Evolutionary conservation across 2,113 vertebrate genomes (phyloP).

Genomic region (Nipponia nippon): DNA sequence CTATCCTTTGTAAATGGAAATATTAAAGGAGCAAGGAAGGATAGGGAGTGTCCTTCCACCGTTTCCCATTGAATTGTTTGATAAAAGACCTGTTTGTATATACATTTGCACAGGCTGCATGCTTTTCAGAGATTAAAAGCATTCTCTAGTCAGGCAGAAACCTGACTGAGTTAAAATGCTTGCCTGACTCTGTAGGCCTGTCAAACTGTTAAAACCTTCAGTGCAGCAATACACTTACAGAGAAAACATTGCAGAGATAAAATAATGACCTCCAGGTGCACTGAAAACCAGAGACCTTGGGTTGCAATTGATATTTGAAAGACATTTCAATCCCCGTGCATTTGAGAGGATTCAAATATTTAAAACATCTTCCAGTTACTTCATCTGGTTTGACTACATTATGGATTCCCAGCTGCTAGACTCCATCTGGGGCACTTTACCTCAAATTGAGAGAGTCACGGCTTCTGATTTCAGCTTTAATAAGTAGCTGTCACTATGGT

Average conservation of each 20-base stretch:
- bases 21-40: background rate
- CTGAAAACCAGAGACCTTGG: background rate
- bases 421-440: background rate
- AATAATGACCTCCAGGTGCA: constrained; percentile 9
- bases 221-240: background rate
- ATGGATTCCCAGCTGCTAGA: background rate
- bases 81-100: background rate
- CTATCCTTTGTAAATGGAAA: background rate
- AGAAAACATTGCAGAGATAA: constrained; percentile 24
- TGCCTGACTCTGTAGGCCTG: background rate
- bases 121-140: constrained; percentile 28
- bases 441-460: background rate
- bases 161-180: constrained; percentile 22
- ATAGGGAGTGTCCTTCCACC: background rate
- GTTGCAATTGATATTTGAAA: constrained; percentile 21
- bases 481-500: background rate
- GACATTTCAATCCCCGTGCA: background rate
- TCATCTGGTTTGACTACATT: background rate
- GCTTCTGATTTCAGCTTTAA: background rate
- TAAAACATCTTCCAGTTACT: background rate
- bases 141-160: constrained; percentile 32
- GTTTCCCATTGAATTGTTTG: background rate
- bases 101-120: background rate
- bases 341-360: constrained; percentile 17
- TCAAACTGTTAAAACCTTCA: background rate